A percentile compares a stretch with the other conserved stretches of the same genome.
Conservation (phyloP, 2,113 vertebrate species). For the Tragelaphus scriptus region DNA sequence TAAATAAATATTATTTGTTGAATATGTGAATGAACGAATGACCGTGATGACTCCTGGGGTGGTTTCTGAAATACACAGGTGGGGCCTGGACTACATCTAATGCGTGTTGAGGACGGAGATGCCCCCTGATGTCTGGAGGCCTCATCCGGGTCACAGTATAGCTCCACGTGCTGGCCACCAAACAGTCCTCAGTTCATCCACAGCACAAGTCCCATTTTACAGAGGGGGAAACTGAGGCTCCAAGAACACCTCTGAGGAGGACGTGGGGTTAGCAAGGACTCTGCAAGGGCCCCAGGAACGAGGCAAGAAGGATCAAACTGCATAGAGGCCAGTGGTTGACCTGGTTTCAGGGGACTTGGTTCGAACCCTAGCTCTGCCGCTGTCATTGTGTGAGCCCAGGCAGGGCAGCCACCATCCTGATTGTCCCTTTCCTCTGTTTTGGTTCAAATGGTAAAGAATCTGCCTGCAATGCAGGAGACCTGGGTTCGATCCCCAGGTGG, state of each 20-base stretch:
- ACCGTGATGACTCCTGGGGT: neutral
- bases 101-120: neutral
- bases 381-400: neutral
- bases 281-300: too few relatives aligned
- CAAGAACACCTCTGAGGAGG: neutral
- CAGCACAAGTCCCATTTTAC: neutral
- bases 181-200: neutral
- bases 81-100: neutral
- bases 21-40: neutral
- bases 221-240: neutral
- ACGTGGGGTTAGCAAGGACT: neutral
- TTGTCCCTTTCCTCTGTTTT: neutral
- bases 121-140: neutral
- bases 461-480: neutral
- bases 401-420: neutral
- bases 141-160: neutral
- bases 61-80: neutral
- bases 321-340: too few relatives aligned
- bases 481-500: neutral
- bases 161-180: fast-evolving
- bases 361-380: neutral
- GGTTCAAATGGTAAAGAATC: neutral
- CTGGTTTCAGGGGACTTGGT: neutral
- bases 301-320: neutral
- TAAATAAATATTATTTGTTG: neutral